Evolutionary conservation across 2,888 invertebrate species (phyloP).

Genomic region (Sepiola atlantica): DNA sequence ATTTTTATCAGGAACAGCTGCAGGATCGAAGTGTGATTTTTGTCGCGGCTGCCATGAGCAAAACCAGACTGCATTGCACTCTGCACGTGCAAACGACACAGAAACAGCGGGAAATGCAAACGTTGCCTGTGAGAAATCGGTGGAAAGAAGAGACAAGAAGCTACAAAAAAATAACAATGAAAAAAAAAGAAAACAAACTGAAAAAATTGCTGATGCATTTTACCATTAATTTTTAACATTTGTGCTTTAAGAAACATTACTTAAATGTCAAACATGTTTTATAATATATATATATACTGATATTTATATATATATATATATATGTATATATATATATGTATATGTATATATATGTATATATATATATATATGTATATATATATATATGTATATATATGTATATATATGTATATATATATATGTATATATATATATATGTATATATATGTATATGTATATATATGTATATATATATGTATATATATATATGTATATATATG

Average conservation of each 20-base stretch:
- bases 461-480: too few relatives aligned
- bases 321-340: too few relatives aligned
- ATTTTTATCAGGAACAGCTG: slow-evolving; percentile 22
- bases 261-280: too few relatives aligned
- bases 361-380: too few relatives aligned
- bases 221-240: not conserved
- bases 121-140: not conserved
- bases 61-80: not conserved
- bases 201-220: not conserved
- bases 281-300: too few relatives aligned
- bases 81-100: not conserved
- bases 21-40: not conserved
- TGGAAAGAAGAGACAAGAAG: not conserved
- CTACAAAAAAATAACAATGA: not conserved
- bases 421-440: too few relatives aligned
- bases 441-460: too few relatives aligned
- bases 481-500: too few relatives aligned
- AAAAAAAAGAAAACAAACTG: not conserved
- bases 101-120: not conserved
- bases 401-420: too few relatives aligned
- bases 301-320: too few relatives aligned
- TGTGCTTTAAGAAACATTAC: not conserved
- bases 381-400: too few relatives aligned
- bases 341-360: too few relatives aligned
- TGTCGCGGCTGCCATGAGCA: not conserved